Evolutionary conservation across 2,113 vertebrate species (phyloP).

Genomic region (Toxotes jaculatrix): DNA sequence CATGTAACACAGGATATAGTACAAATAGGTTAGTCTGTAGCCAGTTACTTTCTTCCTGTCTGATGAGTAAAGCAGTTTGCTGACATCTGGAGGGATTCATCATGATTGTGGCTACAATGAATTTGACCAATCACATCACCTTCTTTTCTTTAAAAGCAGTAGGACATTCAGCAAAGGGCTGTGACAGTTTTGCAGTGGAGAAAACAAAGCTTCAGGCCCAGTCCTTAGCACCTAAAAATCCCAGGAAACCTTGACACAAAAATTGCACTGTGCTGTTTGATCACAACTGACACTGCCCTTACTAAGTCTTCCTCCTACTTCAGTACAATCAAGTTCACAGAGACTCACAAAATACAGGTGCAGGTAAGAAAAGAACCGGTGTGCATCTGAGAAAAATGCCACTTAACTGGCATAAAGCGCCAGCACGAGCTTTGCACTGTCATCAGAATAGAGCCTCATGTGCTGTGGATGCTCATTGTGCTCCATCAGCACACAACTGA

Average conservation of each 20-base stretch:
- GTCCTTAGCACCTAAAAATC: constrained; percentile 50
- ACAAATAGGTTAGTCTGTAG: neutral
- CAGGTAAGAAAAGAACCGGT: constrained; percentile 46
- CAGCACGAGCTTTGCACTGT: constrained; percentile 37
- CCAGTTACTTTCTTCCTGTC: neutral
- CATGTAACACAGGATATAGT: neutral
- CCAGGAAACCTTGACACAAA: constrained; percentile 65
- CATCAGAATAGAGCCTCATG: constrained; percentile 50
- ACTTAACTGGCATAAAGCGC: constrained; percentile 55
- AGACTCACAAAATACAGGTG: constrained; percentile 73
- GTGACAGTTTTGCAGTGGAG: constrained; percentile 64
- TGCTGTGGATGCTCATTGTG: constrained; percentile 24
- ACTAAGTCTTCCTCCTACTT: constrained; percentile 58
- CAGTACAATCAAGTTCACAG: constrained; percentile 72
- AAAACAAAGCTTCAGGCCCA: constrained; percentile 68
- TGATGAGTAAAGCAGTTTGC: constrained; percentile 4
- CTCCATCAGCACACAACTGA: constrained; percentile 20
- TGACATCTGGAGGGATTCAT: constrained; percentile 16
- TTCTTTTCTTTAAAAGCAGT: constrained; percentile 41
- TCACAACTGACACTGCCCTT: constrained; percentile 70
- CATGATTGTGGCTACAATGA: constrained; percentile 30
- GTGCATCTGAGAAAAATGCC: constrained; percentile 55
- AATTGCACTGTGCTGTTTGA: constrained; percentile 72
- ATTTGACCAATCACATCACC: constrained; percentile 47
- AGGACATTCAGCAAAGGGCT: constrained; percentile 28